These are phyloP conservation scores for Zosterops pallidus DNA, from an alignment of 2,113 vertebrate genomes.

Conservation along the genomic window DNA sequence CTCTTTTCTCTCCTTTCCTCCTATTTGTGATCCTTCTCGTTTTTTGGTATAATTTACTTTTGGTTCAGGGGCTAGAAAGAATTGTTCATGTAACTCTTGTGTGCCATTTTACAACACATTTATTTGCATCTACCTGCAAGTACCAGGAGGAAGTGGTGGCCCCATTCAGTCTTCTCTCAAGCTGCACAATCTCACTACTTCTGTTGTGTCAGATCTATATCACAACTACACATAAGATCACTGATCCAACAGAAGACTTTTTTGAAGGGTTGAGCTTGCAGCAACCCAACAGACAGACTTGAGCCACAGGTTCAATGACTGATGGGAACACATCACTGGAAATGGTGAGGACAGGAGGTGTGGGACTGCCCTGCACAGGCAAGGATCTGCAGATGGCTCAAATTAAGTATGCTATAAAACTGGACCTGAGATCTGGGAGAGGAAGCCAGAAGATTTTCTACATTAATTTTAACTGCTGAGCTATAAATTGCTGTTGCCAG, in stretches of 20 bases:
- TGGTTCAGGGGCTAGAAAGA: background rate
- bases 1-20: background rate
- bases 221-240: background rate
- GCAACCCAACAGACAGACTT: background rate
- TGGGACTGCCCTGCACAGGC: background rate
- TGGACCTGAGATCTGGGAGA: background rate
- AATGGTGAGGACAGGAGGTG: background rate
- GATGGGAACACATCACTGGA: background rate
- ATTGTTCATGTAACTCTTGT: background rate
- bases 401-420: background rate
- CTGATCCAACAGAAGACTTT: background rate
- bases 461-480: background rate
- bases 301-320: background rate
- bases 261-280: background rate
- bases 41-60: background rate
- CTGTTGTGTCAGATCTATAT: background rate
- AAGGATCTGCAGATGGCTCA: background rate
- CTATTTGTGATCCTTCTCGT: background rate
- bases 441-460: background rate
- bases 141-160: background rate
- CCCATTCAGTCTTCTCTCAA: background rate
- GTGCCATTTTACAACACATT: background rate
- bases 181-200: background rate
- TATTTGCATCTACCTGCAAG: background rate
- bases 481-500: background rate